Conservation (phyloP, 1,140 invertebrate species). For the Venturia canescens region DNA sequence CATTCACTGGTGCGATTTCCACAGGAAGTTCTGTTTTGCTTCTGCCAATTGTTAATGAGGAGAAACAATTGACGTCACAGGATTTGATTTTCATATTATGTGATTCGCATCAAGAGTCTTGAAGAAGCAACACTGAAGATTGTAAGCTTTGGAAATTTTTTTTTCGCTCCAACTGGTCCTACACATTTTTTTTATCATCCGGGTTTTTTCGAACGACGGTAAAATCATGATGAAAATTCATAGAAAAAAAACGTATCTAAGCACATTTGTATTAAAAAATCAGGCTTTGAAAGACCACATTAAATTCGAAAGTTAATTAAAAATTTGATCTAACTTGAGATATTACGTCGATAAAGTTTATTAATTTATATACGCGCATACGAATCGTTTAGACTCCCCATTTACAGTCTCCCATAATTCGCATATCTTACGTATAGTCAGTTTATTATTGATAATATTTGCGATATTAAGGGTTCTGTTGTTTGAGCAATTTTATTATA, state of each 20-base stretch:
- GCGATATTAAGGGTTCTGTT: background rate
- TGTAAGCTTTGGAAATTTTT: too few species aligned
- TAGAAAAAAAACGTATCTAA: too few species aligned
- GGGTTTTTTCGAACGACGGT: too few species aligned
- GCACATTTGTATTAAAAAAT: too few species aligned
- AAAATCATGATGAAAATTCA: too few species aligned
- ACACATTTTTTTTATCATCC: too few species aligned
- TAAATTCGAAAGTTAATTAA: background rate
- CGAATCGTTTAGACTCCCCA: background rate
- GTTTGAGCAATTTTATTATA: constrained; percentile 13
- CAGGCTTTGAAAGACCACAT: background rate
- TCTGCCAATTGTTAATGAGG: too few species aligned
- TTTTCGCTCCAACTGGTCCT: too few species aligned
- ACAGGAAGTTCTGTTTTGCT: background rate
- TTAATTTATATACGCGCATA: background rate
- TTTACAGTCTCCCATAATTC: background rate
- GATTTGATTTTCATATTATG: too few species aligned
- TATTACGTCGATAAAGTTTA: background rate
- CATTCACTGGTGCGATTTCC: background rate
- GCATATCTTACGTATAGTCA: background rate
- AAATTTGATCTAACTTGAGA: constrained; percentile 8
- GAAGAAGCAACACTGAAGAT: too few species aligned
- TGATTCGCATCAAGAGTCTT: too few species aligned
- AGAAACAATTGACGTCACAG: too few species aligned
- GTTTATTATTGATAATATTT: constrained; percentile 6